Base-by-base conservation (phyloP, 2,113 vertebrate species). In the Labeo catla region DNA sequence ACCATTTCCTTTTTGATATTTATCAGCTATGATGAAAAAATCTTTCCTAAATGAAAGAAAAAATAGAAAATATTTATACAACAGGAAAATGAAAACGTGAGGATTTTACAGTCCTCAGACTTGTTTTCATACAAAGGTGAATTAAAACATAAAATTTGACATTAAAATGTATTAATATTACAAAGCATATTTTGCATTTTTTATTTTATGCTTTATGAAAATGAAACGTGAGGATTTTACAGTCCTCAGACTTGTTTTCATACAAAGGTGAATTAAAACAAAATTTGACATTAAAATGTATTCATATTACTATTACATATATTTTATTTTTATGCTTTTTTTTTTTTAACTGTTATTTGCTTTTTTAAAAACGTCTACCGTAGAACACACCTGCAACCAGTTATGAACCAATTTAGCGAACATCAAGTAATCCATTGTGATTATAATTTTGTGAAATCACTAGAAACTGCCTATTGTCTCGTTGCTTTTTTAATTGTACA, bases 1-100 rank as follows among this genome's bases (percentile, higher is more conserved):
- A 93, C 92, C 89, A 73, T 89, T 93, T 93, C 93, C 93, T 92
- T 88, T 84, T 77, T 84, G 93, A 93, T 93, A 88, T 91, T 88
- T 89, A 93, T 93, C 92, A 91, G 88, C 80, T 73, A 81, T 88
- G 86, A 84, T 91, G 89, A 92, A 91, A 91, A 93, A 50, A 89
- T 91, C 89, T 87, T 86, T 87, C 89, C 77, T 78, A 88, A 90
- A 89, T 85, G 21, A 80, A 52, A 73, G 39, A 72, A 47, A 57
- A n/a, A 68, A 81, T 6, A 49, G 68, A 76, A 65, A 5, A 65
- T 65, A 36, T 39, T 39, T 47, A 74, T 21, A 74, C 43, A 74
- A 8, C 9, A 74, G 70, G 16, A 34, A 59, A 59, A 61, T 9
- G 21, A 61, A n/a, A 59, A 21, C 2, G 6, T 19, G 19, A 61